Evolutionary conservation across 1,140 invertebrate genomes (phyloP), one percentile per base, ranked within the genome.

Genomic region (Agrilus planipennis): DNA sequence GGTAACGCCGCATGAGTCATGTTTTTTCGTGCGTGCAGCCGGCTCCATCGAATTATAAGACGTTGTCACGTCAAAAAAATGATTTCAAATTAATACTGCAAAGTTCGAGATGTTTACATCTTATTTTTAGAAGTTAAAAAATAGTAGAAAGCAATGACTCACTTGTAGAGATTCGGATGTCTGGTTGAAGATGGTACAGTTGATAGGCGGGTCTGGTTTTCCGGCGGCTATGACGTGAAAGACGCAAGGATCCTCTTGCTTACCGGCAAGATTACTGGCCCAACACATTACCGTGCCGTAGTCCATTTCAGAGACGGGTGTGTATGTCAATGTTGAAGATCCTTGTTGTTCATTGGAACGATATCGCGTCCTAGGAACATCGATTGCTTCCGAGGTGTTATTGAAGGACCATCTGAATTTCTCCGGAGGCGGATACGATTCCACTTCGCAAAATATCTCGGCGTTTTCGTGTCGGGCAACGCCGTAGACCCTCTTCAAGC

Each of bases 381-480:
- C 83, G 36, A 80, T 73, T 41, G 76, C 77, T 49, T 86, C 81
- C 10, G 81, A 80, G 2, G 85, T 86, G 62, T 86, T 89, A 63
- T 91, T 91, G 60, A 91, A 88, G 19, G 82, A 77, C 89, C 89
- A 92, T 45, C 81, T 78, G 61, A 90, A 91, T 39, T 71, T 79
- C 45, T 83, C 76, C 14, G 85, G 83, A 10, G 78, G 71, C 11
- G 89, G 88, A 62, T 83, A 87, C 10, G 88, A 80, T 49, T 89
- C 84, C 11, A 92, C 88, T 64, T 82, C 77, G 61, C 89, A 93
- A 36, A 79, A 63, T 30, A 92, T 76, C 48, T 76, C 75, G 0
- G 81, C 81, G 19, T 80, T 75, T 61, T 92, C 88, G 53, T 83
- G 77, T 34, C 84, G 71, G 0, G 85, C 87, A 3, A 90, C 84